Percentiles rank a stretch among this genome's conserved stretches.
Evolutionary conservation across 2,113 vertebrate species (phyloP).

Genomic region (Oryzias melastigma): DNA sequence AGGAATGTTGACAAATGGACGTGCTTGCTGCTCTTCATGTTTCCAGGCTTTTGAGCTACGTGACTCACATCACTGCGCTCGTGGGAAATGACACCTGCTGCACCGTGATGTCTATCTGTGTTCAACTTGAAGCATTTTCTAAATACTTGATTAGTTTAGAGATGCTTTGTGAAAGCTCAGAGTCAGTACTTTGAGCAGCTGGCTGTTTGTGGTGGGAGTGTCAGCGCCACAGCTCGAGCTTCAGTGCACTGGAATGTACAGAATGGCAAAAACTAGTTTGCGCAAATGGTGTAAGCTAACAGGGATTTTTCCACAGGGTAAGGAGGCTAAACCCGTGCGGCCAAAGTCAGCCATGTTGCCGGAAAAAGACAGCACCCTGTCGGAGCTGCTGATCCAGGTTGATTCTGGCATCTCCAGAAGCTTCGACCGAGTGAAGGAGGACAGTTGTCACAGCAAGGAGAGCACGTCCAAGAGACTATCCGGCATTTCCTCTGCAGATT

Average conservation of each 20-base stretch:
- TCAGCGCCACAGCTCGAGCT: not conserved
- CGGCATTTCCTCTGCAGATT: slow-evolving; percentile 94
- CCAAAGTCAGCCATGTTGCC: slow-evolving; percentile 82
- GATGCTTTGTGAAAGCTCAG: not conserved
- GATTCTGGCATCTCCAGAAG: slow-evolving; percentile 90
- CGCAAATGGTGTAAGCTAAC: slow-evolving; percentile 3
- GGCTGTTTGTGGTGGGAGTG: not conserved
- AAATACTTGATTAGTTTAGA: not conserved
- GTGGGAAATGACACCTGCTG: slow-evolving; percentile 3
- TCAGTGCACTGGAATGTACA: slow-evolving; percentile 17
- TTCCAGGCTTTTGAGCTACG: slow-evolving; percentile 4
- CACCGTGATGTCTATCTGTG: not conserved
- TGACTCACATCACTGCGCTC: slow-evolving; percentile 17
- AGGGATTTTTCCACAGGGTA: slow-evolving; percentile 46
- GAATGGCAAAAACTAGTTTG: slow-evolving; percentile 7
- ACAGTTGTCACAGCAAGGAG: slow-evolving; percentile 83
- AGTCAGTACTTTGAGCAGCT: not conserved
- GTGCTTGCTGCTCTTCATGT: slow-evolving; percentile 27
- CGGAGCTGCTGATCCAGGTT: slow-evolving; percentile 90
- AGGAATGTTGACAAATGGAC: slow-evolving; percentile 62
- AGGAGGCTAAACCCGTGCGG: slow-evolving; percentile 63
- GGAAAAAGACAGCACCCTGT: slow-evolving; percentile 90
- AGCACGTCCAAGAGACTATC: slow-evolving; percentile 89
- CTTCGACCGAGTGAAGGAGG: slow-evolving; percentile 86
- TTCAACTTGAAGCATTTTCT: not conserved